Evolutionary conservation across 1,140 invertebrate species (phyloP).

Genomic region (Pogonognathellus flavescens): DNA sequence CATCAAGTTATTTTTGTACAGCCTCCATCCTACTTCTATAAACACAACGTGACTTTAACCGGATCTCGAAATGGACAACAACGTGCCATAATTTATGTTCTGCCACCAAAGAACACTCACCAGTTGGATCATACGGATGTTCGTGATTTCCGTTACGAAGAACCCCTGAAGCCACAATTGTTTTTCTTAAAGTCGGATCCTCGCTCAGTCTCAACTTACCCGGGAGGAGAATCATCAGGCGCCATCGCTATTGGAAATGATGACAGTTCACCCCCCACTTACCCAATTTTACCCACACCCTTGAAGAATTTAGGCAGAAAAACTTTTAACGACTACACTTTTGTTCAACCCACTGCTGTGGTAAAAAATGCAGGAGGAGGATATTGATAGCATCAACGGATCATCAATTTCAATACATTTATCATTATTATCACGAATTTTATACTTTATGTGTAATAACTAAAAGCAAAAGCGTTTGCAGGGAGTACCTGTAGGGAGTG

Average conservation of each 20-base stretch:
- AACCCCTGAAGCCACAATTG: neutral
- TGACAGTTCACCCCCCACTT: neutral
- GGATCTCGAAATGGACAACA: constrained; percentile 5
- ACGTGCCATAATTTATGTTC: constrained; percentile 5
- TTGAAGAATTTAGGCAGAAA: neutral
- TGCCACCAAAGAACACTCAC: constrained; percentile 11
- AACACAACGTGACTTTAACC: neutral
- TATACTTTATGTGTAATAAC: too few species aligned
- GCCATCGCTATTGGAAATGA: neutral
- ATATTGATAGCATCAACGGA: too few species aligned
- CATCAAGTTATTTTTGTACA: constrained; percentile 10
- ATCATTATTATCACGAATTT: too few species aligned
- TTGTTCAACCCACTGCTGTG: neutral
- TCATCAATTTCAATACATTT: too few species aligned
- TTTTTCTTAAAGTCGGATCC: constrained; percentile 30
- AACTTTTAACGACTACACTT: neutral
- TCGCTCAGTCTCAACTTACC: neutral
- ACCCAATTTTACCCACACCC: constrained; percentile 22
- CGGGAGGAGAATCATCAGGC: neutral
- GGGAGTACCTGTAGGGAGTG: too few species aligned
- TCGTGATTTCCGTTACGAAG: neutral
- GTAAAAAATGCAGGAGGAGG: neutral
- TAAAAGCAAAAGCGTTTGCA: too few species aligned
- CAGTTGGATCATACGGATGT: neutral
- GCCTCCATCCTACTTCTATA: neutral